Evolutionary conservation across 1,140 invertebrate genomes (phyloP).

Genomic region (Tetragonula clypearis): DNA sequence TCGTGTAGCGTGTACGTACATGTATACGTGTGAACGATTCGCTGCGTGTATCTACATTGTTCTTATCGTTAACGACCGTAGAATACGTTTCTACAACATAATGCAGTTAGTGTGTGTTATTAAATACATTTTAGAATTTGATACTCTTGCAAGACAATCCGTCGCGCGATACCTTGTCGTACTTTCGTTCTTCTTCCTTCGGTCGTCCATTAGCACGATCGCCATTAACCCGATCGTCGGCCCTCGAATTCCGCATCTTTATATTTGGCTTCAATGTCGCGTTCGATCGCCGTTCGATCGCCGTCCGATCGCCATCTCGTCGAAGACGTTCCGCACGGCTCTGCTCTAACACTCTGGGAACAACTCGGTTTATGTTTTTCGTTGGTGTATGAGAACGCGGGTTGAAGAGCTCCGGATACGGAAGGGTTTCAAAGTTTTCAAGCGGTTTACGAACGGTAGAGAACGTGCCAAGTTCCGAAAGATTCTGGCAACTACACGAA

Average conservation of each 20-base stretch:
- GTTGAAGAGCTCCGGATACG: background rate
- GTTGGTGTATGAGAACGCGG: background rate
- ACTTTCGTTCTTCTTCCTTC: slow-evolving; percentile 63
- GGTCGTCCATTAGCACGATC: slow-evolving; percentile 38
- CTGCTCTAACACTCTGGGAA: background rate
- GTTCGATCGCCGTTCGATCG: background rate
- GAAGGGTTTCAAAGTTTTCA: background rate
- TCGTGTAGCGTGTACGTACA: background rate
- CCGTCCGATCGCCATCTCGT: background rate
- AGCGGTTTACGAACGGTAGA: background rate
- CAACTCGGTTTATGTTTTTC: background rate
- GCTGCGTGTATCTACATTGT: slow-evolving; percentile 61
- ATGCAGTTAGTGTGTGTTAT: slow-evolving; percentile 72
- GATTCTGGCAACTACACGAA: slow-evolving; percentile 9
- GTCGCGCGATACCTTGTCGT: slow-evolving; percentile 59
- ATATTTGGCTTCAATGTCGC: background rate
- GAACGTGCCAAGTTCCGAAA: background rate
- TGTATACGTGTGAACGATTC: slow-evolving; percentile 4
- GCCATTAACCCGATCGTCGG: background rate
- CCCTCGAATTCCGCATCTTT: background rate
- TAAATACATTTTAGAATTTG: slow-evolving; percentile 81
- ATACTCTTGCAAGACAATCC: slow-evolving; percentile 77
- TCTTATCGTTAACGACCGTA: slow-evolving; percentile 61
- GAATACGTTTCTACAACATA: slow-evolving; percentile 74
- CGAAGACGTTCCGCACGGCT: background rate